Evolutionary conservation across 2,888 invertebrate species (phyloP), one percentile per base, ranked within the genome.

Genomic region (Melipona beecheii): DNA sequence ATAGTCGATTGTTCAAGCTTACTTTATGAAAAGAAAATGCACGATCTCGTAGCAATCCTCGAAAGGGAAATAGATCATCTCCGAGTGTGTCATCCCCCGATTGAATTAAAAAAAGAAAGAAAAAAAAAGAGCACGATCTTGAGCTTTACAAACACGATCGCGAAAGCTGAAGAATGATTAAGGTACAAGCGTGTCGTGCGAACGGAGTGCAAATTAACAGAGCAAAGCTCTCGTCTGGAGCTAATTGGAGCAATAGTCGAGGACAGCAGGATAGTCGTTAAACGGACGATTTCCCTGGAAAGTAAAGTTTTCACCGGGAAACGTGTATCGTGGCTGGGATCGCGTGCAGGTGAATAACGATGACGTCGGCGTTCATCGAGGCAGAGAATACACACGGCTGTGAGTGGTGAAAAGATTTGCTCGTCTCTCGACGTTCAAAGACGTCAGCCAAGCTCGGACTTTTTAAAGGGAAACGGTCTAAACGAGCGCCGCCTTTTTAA

Each of bases 341-440:
- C 64, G 70, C 84, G 54, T 52, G 68, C 82, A 68, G 64, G 52
- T 83, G 83, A 75, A 83, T 83, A 82, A 79, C 79, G 83, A 83
- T 73, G 75, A 75, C 72, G 71, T 66, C 60, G 70, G 27, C 54
- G 83, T 64, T 58, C 73, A 54, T 24, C 58, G 69, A 52, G 78
- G 70, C 36, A 73, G 1, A 72, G 74, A 70, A 76, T 76, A 74
- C 65, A 60, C 1, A 43, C 9, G 71, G 58, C 21, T 19, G 52
- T 19, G 4, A 66, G 50, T 69, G 65, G 75, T 84, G 84, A 85
- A 85, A 84, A 85, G 84, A 76, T 84, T 84, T 66, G 66, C 84
- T 69, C 66, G 84, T 73, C 73, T 56, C 84, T 79, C 50, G 4
- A 15, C 24, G n/a, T n/a, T n/a, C 27, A 76, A 84, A 79, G 84